phyloP scores from a whole-genome alignment of 1,140 invertebrate species.

The Trichomalopsis sarcophagae region DNA sequence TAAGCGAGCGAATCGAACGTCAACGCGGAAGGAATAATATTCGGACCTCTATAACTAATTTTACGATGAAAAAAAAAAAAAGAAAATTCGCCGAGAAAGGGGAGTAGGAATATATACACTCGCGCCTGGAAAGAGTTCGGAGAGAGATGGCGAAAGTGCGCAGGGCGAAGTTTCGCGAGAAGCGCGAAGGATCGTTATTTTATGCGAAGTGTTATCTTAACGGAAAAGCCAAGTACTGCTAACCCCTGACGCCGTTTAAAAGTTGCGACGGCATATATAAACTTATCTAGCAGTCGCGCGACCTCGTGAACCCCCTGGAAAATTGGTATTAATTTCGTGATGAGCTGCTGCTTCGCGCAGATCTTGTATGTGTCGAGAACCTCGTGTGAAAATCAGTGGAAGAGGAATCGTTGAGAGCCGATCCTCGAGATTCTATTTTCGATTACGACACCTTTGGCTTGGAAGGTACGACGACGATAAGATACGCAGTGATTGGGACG shows the following conservation, averaged over 20 bases:
- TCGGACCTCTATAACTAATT: too few relatives aligned
- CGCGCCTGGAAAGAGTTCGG: not conserved
- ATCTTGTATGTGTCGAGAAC: too few relatives aligned
- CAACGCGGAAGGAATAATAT: too few relatives aligned
- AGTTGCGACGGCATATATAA: constrained; percentile 24
- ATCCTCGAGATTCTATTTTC: not conserved
- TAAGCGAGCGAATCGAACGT: not conserved
- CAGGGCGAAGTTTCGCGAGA: not conserved
- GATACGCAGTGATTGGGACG: too few relatives aligned
- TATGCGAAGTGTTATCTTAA: constrained; percentile 49
- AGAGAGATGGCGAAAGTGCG: constrained; percentile 1
- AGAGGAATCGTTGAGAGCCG: not conserved
- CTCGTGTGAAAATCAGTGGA: not conserved
- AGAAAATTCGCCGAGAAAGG: not conserved
- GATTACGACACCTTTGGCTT: not conserved
- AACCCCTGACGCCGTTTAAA: constrained; percentile 27
- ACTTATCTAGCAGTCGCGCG: constrained; percentile 9
- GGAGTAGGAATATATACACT: not conserved
- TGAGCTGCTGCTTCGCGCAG: not conserved
- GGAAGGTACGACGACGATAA: not conserved
- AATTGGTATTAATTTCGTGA: constrained; percentile 3
- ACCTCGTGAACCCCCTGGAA: not conserved
- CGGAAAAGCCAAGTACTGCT: constrained; percentile 19
- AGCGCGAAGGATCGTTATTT: constrained; percentile 40
- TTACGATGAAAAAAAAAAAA: too few relatives aligned